A percentile compares a stretch with the other conserved stretches of the same genome.
phyloP scores from a whole-genome alignment of 2,113 vertebrate genomes.

The Setophaga petechia region DNA sequence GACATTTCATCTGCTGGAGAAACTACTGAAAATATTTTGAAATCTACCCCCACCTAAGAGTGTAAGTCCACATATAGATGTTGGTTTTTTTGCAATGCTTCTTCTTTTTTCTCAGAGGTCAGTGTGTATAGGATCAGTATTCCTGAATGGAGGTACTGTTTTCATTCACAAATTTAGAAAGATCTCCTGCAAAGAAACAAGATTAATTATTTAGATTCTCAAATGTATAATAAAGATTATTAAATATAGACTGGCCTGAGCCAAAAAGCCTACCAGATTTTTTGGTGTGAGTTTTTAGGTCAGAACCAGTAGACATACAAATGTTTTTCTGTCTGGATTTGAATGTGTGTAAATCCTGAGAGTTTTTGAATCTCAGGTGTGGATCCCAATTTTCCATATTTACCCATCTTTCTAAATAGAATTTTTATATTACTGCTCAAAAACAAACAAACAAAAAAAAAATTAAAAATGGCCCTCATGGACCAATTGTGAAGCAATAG shows the following conservation, averaged over 20 bases:
- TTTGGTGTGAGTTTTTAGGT: not conserved
- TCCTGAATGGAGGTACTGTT: not conserved
- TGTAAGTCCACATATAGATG: not conserved
- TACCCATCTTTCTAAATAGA: not conserved
- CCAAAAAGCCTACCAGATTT: not conserved
- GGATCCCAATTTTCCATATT: not conserved
- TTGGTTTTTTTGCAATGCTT: fast-evolving
- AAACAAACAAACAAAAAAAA: not conserved
- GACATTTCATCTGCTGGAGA: not conserved
- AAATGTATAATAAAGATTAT: not conserved
- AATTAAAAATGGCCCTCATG: not conserved
- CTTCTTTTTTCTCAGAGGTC: not conserved
- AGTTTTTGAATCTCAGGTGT: not conserved
- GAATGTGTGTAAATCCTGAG: not conserved
- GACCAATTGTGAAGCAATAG: not conserved
- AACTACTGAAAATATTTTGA: not conserved
- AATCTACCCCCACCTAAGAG: not conserved
- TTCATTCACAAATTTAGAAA: not conserved
- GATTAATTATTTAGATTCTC: not conserved
- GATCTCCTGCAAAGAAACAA: not conserved
- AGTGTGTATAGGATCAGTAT: not conserved
- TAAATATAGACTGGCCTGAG: not conserved
- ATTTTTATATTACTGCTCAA: not conserved
- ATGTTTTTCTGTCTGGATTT: not conserved
- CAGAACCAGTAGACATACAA: not conserved